Base-by-base conservation (phyloP, 2,113 vertebrate species). In the Dendrocopos noguchii region DNA sequence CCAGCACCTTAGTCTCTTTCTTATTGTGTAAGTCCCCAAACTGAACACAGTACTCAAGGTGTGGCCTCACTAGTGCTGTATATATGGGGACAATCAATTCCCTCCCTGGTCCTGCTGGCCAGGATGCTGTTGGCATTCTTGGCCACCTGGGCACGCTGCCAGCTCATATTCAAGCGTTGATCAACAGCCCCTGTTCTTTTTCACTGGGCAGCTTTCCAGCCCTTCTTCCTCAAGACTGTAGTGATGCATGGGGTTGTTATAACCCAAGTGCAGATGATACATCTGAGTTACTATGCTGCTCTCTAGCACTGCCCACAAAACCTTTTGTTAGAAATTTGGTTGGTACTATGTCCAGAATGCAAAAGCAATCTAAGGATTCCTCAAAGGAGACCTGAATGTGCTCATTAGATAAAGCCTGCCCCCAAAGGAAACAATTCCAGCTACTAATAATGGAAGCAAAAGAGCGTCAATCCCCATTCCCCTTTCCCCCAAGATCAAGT, bases 371-470 rank as follows among this genome's bases (percentile, higher is more conserved):
- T 24, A 5, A 33, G 31, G 9, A 56, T 67, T 89, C 44, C 34
- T 78, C 9, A 27, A 44, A 67, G 20, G 22, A 64, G 6, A 61
- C 15, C 10, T 44, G 4, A 61, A n/a, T 5, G 5, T 33, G 5
- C 33, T 74, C 31, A 31, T n/a, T 36, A 39, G 10, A 20, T 59
- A 68, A 73, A 85, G 42, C 19, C 55, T 81, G 29, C 14, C 16
- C 9, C 6, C 10, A 68, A 10, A 79, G 12, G 9, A 76, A 80
- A 25, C 27, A 52, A 55, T 44, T 81, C 15, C 34, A 85, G 60
- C 55, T 42, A 60, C 50, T 76, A 86, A 70, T 42, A 77, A 77
- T 15, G 13, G 82, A 93, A 64, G 16, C 33, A 81, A 89, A 90
- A 27, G 9, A 83, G 2, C 29, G 84, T 81, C 8, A 60, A 79